Conservation (phyloP, 2,888 invertebrate species). For the Galerucella calmariensis region DNA sequence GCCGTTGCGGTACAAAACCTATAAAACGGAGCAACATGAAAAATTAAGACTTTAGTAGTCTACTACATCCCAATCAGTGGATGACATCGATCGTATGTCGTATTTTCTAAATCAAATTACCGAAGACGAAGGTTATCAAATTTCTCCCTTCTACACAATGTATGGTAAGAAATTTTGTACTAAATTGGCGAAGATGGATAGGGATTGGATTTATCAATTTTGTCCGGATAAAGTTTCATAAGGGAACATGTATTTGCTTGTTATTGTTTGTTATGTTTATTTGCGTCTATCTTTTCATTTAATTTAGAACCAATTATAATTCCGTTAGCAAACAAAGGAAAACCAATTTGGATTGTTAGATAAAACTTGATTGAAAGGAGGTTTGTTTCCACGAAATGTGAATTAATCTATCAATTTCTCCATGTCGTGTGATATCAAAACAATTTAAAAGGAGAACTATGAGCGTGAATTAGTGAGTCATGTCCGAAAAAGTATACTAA, state of each 20-base stretch:
- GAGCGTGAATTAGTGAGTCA: too few species aligned
- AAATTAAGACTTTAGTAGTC: conserved; percentile 34
- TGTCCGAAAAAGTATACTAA: too few species aligned
- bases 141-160: conserved; percentile 25
- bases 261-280: conserved; percentile 2
- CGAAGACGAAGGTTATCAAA: conserved; percentile 31
- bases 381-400: too few species aligned
- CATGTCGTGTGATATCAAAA: too few species aligned
- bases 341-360: too few species aligned
- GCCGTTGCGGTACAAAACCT: not conserved
- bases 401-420: too few species aligned
- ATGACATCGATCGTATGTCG: conserved; percentile 39
- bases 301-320: not conserved
- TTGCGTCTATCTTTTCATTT: conserved; percentile 1
- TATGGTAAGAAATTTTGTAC: conserved; percentile 30
- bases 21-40: conserved; percentile 24
- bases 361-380: too few species aligned
- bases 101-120: conserved; percentile 41
- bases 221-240: conserved; percentile 17
- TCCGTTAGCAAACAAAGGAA: too few species aligned
- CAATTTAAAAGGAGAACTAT: too few species aligned
- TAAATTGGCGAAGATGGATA: conserved; percentile 38
- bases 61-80: conserved; percentile 40
- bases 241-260: conserved; percentile 14
- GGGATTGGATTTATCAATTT: conserved; percentile 35